Base-by-base conservation (phyloP, 2,797 vertebrate species). In the Sternarchorhynchus goeldii region DNA sequence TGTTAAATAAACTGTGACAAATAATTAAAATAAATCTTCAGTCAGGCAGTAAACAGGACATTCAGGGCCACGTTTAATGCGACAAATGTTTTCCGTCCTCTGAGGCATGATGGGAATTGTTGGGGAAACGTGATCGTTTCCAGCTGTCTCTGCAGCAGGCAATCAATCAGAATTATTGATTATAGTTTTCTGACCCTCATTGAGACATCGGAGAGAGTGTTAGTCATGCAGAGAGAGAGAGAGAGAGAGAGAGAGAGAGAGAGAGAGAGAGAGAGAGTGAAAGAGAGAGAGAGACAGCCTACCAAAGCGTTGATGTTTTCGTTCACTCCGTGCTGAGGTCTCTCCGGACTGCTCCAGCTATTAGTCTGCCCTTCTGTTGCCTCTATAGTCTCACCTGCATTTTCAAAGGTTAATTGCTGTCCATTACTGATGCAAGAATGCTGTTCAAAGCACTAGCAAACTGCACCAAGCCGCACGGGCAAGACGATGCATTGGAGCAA, bases 121-220 rank as follows among this genome's bases (percentile, higher is more conserved):
- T 81, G 73, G 68, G 78, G 82, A 86, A 77, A 88, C 78, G 80
- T 69, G 76, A 83, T 85, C 70, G 64, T 76, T 80, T 86, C 73
- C 60, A 17, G 81, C 78, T 71, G 74, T 82, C 77, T 64, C 55
- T 79, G 78, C 16, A 31, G 77, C 55, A 55, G 73, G 70, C 79
- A 73, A 87, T 89, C 83, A 75, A 90, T 84, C 82, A 68, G 53
- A 5, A 57, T 58, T 81, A 82, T 76, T 81, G 84, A 90, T 87
- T 85, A 84, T 73, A 77, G 78, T 87, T 78, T 75, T 81, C 79
- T 81, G 82, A 75, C 32, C 73, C 71, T 55, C 84, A 86, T 87
- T 85, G 83, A 86, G 77, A 59, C 36, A 39, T 78, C 64, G 50
- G 60, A 41, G 74, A 57, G 50, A 68, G 64, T 12, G 20, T 58